These are phyloP conservation scores for Selene dorsalis DNA, from an alignment of 2,797 vertebrate species.

Conservation along the genomic window DNA sequence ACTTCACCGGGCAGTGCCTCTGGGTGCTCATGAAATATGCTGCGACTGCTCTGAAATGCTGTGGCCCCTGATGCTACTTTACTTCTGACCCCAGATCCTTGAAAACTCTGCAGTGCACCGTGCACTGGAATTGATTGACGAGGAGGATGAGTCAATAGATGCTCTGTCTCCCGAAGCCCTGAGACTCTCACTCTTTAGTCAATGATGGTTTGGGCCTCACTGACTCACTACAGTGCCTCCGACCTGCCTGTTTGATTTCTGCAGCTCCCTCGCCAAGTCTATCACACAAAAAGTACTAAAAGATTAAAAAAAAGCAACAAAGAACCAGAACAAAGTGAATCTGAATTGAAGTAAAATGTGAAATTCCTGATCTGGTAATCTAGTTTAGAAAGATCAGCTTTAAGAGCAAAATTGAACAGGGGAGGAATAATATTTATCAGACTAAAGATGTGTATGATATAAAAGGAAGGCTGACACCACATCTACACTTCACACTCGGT, in stretches of 20 bases:
- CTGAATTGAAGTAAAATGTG: too few relatives aligned
- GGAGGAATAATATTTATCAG: neutral
- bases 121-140: constrained; percentile 59
- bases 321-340: neutral
- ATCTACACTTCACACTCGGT: too few relatives aligned
- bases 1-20: neutral
- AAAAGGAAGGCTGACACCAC: too few relatives aligned
- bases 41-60: constrained; percentile 5
- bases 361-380: too few relatives aligned
- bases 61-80: constrained; percentile 37
- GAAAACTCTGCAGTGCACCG: constrained; percentile 50
- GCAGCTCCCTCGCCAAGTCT: neutral
- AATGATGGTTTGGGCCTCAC: constrained; percentile 54
- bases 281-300: neutral
- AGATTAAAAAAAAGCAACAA: neutral
- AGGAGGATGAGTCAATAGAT: constrained; percentile 67
- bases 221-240: constrained; percentile 39
- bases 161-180: constrained; percentile 55
- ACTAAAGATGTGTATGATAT: too few relatives aligned
- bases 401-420: too few relatives aligned
- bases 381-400: too few relatives aligned
- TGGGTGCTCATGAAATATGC: constrained; percentile 19
- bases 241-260: constrained; percentile 54
- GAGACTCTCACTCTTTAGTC: constrained; percentile 56
- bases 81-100: constrained; percentile 60